Percentiles rank a stretch among this genome's conserved stretches.
phyloP scores from a whole-genome alignment of 2,113 vertebrate species.

The Psammodynastes pulverulentus region DNA sequence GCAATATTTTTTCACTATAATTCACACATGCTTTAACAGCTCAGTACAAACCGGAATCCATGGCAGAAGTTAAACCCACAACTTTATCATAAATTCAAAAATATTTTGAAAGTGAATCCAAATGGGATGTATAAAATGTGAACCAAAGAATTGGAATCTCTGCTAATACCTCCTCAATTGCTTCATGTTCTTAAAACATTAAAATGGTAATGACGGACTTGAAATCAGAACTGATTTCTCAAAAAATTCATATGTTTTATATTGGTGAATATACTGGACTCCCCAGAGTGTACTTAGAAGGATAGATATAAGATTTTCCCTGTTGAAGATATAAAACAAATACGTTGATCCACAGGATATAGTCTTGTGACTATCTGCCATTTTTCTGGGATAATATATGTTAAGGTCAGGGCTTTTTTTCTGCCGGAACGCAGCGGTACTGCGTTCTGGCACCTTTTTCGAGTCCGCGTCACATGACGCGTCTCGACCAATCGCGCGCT shows the following conservation, averaged over 20 bases:
- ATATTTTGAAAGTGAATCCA: neutral
- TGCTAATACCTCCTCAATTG: neutral
- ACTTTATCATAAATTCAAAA: neutral
- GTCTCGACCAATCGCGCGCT: no score
- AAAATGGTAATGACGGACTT: neutral
- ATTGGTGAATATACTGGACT: neutral
- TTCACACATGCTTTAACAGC: neutral
- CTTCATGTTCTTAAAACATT: neutral
- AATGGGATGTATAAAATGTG: neutral
- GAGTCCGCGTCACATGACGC: no score
- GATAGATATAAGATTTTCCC: neutral
- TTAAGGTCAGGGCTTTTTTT: no score
- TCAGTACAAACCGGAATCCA: neutral
- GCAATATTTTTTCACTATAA: neutral
- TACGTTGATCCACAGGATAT: neutral
- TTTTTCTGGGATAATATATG: neutral
- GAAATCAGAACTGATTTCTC: neutral
- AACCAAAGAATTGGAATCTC: neutral
- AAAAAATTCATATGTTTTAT: neutral
- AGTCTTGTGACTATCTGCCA: neutral
- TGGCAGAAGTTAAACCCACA: neutral
- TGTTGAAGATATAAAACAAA: neutral
- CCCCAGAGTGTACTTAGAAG: neutral
- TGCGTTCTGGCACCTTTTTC: no score
- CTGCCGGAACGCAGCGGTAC: no score